Evolutionary conservation across 2,888 invertebrate genomes (phyloP).

Genomic region (Dicranocentrus wangi): DNA sequence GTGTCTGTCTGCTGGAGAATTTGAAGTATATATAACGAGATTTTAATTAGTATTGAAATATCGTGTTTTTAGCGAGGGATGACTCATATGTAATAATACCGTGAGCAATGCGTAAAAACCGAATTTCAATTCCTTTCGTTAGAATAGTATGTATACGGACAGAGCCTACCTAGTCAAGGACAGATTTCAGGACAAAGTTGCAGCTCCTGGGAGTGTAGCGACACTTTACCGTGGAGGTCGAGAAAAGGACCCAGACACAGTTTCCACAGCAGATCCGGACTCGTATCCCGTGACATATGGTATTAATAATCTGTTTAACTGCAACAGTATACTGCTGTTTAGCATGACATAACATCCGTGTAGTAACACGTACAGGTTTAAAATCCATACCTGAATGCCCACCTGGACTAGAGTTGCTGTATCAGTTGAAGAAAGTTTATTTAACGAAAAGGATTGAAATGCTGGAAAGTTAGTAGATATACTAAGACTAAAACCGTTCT

Average conservation of each 20-base stretch:
- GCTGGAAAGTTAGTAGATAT: slow-evolving; percentile 25
- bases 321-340: too few species aligned
- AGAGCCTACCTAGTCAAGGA: slow-evolving; percentile 42
- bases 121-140: too few species aligned
- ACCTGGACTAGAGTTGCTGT: slow-evolving; percentile 31
- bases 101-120: too few species aligned
- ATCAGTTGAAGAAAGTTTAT: slow-evolving; percentile 18
- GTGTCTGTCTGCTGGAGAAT: too few species aligned
- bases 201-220: background rate
- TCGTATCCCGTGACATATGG: slow-evolving; percentile 11
- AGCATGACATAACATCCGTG: background rate
- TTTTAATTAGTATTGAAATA: too few species aligned
- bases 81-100: too few species aligned
- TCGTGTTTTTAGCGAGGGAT: too few species aligned
- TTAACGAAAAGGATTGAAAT: slow-evolving; percentile 19
- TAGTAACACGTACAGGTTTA: slow-evolving; percentile 15
- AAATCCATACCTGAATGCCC: slow-evolving; percentile 25
- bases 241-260: background rate
- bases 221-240: slow-evolving; percentile 11
- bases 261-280: slow-evolving; percentile 12
- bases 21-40: too few species aligned
- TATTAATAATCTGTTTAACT: background rate
- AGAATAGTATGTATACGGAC: slow-evolving; percentile 42
- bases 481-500: background rate
- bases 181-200: slow-evolving; percentile 1